Evolutionary conservation across 1,140 invertebrate genomes (phyloP).

Genomic region (Ridgeia piscesae): DNA sequence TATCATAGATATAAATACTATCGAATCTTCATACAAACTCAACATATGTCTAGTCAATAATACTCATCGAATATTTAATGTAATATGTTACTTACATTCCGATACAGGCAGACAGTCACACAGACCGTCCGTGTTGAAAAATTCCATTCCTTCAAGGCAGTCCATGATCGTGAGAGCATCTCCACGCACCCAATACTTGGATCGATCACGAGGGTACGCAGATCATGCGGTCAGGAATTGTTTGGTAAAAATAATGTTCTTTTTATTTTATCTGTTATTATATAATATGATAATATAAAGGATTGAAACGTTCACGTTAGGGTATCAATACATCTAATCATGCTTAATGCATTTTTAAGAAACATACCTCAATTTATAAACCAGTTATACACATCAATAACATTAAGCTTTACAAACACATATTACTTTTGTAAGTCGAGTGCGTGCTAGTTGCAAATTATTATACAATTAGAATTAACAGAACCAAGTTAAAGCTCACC

Average conservation of each 20-base stretch:
- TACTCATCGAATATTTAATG: background rate
- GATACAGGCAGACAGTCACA: background rate
- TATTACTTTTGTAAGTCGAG: too few species aligned
- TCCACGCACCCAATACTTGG: background rate
- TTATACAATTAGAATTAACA: background rate
- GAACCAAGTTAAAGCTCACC: background rate
- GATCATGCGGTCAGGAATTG: background rate
- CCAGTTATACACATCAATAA: too few species aligned
- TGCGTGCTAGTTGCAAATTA: too few species aligned
- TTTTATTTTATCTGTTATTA: too few species aligned
- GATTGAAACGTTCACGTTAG: too few species aligned
- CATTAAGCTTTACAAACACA: too few species aligned
- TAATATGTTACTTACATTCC: background rate
- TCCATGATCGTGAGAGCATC: background rate
- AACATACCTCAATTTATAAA: too few species aligned
- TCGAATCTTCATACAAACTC: background rate
- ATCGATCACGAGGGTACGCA: background rate
- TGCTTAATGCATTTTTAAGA: too few species aligned
- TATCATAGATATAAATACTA: background rate
- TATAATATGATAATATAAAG: too few species aligned
- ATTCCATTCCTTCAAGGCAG: background rate
- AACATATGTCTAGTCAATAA: background rate
- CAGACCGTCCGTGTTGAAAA: background rate
- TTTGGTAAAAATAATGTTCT: too few species aligned
- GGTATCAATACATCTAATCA: too few species aligned